A percentile compares a stretch with the other conserved stretches of the same genome.
These are phyloP conservation scores for Mohoua ochrocephala DNA, from an alignment of 2,113 vertebrate species.

Conservation along the genomic window DNA sequence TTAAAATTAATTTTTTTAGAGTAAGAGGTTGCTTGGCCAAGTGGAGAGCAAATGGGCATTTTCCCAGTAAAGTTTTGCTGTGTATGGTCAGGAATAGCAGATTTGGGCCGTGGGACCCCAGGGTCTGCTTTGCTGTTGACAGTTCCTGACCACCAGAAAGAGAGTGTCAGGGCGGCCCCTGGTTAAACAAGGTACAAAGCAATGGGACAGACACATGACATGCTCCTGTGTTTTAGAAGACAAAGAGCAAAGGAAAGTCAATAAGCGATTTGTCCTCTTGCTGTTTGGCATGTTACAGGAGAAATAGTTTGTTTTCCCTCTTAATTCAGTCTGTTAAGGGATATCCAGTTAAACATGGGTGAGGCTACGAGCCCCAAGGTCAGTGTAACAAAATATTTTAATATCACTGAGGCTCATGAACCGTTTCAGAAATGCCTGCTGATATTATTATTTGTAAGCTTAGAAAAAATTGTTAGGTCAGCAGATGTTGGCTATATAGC, in stretches of 20 bases:
- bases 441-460: neutral
- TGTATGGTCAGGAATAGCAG: neutral
- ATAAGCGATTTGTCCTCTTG: neutral
- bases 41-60: neutral
- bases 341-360: neutral
- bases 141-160: neutral
- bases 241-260: neutral
- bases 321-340: neutral
- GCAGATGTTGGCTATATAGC: fast-evolving
- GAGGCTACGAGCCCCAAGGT: neutral
- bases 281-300: neutral
- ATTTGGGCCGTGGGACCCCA: neutral
- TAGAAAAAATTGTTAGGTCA: neutral
- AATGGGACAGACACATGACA: neutral
- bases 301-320: neutral
- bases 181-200: neutral
- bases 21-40: neutral
- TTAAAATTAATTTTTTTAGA: neutral
- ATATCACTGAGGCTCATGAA: neutral
- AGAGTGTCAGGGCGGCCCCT: fast-evolving
- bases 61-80: neutral
- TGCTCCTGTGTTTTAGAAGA: neutral
- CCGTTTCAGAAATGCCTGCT: neutral
- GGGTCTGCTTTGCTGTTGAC: neutral
- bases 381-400: neutral